Percentiles rank a stretch among this genome's conserved stretches.
Evolutionary conservation across 2,797 vertebrate genomes (phyloP).

Genomic region (Hoplostethus atlanticus): DNA sequence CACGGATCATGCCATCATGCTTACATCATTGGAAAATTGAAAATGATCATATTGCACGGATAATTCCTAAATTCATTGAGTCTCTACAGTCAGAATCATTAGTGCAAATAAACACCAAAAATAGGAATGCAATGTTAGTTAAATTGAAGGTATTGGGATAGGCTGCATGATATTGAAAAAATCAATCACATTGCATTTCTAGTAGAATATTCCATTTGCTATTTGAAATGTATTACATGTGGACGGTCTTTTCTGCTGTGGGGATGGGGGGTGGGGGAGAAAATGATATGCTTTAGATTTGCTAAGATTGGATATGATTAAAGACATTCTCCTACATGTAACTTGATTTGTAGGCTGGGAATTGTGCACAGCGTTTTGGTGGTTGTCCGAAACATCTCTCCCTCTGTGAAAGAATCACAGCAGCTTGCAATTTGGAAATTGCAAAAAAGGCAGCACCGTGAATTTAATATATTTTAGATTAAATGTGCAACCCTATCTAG

Average conservation of each 20-base stretch:
- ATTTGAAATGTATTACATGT: slow-evolving; percentile 1
- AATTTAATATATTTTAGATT: neutral
- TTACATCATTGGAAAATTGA: slow-evolving; percentile 42
- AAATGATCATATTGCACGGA: slow-evolving; percentile 40
- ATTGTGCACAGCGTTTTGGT: too few relatives aligned
- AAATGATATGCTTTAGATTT: neutral
- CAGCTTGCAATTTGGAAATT: neutral
- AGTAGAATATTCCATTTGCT: slow-evolving; percentile 18
- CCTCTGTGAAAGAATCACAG: neutral
- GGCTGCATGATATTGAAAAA: neutral
- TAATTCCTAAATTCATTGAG: slow-evolving; percentile 4
- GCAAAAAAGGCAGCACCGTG: neutral
- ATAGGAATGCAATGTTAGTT: slow-evolving; percentile 9
- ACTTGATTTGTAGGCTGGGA: neutral
- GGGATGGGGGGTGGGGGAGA: neutral
- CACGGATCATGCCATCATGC: slow-evolving; percentile 46
- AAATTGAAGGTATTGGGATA: neutral
- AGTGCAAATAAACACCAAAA: slow-evolving; percentile 12
- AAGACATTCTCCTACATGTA: neutral
- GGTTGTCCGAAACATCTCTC: too few relatives aligned
- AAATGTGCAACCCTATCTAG: neutral
- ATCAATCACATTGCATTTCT: neutral
- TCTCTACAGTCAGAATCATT: slow-evolving; percentile 10
- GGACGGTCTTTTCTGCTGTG: neutral
- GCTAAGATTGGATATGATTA: neutral